Evolutionary conservation across 2,888 invertebrate species (phyloP).

Genomic region (Agrochola lychnidis): DNA sequence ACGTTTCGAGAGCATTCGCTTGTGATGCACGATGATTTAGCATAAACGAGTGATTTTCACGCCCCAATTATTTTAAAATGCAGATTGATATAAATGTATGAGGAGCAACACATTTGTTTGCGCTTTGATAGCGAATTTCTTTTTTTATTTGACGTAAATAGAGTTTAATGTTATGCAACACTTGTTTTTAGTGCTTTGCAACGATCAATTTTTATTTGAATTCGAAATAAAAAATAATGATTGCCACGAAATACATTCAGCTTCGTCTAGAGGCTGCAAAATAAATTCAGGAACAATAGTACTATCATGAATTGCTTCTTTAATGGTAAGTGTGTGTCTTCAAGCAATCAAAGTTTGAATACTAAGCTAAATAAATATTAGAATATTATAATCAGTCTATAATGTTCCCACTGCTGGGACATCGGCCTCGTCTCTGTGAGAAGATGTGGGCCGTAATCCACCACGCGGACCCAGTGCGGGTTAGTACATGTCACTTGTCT

Average conservation of each 20-base stretch:
- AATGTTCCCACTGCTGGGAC: too few species aligned
- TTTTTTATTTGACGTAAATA: constrained; percentile 11
- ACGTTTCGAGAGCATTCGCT: constrained; percentile 23
- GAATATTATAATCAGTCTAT: too few species aligned
- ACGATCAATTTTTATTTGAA: background rate
- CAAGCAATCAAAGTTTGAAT: too few species aligned
- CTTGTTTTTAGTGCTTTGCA: constrained; percentile 5
- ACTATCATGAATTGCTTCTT: too few species aligned
- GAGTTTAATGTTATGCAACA: constrained; percentile 1
- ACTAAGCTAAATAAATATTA: too few species aligned
- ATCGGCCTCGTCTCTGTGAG: too few species aligned
- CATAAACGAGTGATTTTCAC: constrained; percentile 50
- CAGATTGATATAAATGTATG: constrained; percentile 20
- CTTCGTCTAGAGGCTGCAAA: background rate
- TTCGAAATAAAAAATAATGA: background rate
- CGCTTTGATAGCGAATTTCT: background rate
- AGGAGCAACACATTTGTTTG: background rate
- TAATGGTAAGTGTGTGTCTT: too few species aligned
- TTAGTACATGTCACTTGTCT: too few species aligned
- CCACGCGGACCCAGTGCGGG: too few species aligned
- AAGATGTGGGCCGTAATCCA: too few species aligned
- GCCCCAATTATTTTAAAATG: constrained; percentile 59
- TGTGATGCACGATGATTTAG: constrained; percentile 34
- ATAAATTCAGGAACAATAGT: too few species aligned
- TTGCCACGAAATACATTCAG: background rate